A percentile compares a stretch with the other conserved stretches of the same genome.
phyloP scores from a whole-genome alignment of 2,888 invertebrate species.

The Noctua janthina region DNA sequence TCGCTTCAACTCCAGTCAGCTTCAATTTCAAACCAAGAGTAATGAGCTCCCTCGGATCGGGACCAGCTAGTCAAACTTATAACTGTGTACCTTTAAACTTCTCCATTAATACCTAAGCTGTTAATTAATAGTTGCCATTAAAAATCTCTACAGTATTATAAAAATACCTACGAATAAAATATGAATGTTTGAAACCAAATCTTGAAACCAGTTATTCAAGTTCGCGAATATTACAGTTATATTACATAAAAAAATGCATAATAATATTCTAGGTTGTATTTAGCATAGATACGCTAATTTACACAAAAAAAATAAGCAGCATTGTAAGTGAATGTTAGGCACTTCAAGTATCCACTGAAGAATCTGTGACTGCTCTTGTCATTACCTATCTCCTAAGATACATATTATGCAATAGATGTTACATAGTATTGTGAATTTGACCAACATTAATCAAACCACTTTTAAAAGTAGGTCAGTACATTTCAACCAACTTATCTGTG shows the following conservation, averaged over 20 bases:
- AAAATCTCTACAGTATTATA: not conserved
- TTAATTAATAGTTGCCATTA: not conserved
- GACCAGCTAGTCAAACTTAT: not conserved
- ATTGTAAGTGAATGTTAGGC: not conserved
- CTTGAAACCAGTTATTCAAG: slow-evolving; percentile 38
- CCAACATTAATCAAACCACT: not conserved
- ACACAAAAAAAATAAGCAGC: not conserved
- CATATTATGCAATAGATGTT: not conserved
- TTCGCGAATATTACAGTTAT: slow-evolving; percentile 38
- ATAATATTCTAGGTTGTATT: slow-evolving; percentile 18
- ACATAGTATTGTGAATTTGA: not conserved
- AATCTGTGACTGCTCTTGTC: not conserved
- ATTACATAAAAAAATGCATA: slow-evolving; percentile 31
- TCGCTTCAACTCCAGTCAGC: not conserved
- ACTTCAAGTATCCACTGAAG: not conserved
- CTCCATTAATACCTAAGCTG: not conserved
- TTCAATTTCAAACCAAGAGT: not conserved
- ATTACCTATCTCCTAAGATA: not conserved
- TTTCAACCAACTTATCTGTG: not conserved
- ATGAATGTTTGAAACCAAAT: slow-evolving; percentile 30
- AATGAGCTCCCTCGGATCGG: not conserved
- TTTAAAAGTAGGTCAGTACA: slow-evolving; percentile 2
- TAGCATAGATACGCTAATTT: slow-evolving; percentile 7
- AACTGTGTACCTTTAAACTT: slow-evolving; percentile 1
- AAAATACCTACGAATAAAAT: not conserved